Evolutionary conservation across 1,140 invertebrate species (phyloP).

Genomic region (Drosophila subobscura): DNA sequence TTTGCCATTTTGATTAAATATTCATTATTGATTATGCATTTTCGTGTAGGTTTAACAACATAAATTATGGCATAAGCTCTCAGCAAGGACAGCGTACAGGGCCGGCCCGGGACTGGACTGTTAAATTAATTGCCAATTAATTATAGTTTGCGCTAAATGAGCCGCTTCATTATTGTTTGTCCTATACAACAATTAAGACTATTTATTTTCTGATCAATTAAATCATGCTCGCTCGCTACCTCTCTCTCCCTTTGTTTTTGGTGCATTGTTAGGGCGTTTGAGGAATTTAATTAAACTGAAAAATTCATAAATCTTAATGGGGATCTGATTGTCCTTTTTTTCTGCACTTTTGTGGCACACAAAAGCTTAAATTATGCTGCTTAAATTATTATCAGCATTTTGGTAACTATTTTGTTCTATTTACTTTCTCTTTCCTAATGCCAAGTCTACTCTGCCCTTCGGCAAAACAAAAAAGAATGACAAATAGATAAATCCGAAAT

Average conservation of each 20-base stretch:
- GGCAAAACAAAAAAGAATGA: slow-evolving; percentile 1
- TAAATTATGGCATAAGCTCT: slow-evolving; percentile 44
- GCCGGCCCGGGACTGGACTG: slow-evolving; percentile 20
- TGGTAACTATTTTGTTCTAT: not conserved
- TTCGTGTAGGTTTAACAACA: slow-evolving; percentile 34
- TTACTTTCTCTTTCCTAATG: not conserved
- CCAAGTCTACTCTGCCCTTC: not conserved
- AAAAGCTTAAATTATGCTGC: not conserved
- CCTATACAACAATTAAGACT: slow-evolving; percentile 46
- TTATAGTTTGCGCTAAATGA: slow-evolving; percentile 62
- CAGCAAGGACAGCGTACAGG: slow-evolving; percentile 33
- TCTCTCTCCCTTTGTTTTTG: slow-evolving; percentile 3
- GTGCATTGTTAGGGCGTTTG: not conserved
- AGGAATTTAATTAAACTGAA: slow-evolving; percentile 26
- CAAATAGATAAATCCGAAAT: slow-evolving; percentile 21
- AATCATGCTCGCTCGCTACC: not conserved
- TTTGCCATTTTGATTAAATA: slow-evolving; percentile 29
- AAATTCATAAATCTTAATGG: slow-evolving; percentile 20
- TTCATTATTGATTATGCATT: slow-evolving; percentile 52
- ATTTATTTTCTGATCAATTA: slow-evolving; percentile 40
- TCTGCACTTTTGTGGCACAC: not conserved
- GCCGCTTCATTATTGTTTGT: slow-evolving; percentile 31
- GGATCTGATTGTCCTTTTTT: slow-evolving; percentile 2
- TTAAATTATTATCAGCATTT: no score
- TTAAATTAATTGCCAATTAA: slow-evolving; percentile 72